A percentile compares a stretch with the other conserved stretches of the same genome.
Conservation (phyloP, 2,113 vertebrate species). For the Macquaria ambigua region DNA sequence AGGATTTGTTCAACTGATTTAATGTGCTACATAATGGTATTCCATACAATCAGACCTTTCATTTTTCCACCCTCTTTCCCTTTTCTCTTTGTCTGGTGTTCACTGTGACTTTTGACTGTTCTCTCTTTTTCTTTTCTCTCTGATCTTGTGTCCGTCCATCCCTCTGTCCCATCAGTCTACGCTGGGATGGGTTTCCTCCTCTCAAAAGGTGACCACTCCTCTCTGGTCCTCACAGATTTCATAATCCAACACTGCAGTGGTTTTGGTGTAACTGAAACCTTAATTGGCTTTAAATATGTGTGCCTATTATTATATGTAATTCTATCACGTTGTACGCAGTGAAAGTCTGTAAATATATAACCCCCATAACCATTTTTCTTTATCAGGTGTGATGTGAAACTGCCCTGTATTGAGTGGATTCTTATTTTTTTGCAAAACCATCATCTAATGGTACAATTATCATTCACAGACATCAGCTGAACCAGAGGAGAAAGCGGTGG, state of each 20-base stretch:
- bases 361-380: not conserved
- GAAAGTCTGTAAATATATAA: not conserved
- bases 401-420: not conserved
- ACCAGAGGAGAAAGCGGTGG: conserved; percentile 44
- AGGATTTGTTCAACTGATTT: conserved; percentile 42
- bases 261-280: not conserved
- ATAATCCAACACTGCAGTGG: not conserved
- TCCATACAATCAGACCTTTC: conserved; percentile 62
- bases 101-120: conserved; percentile 81
- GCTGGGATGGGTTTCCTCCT: conserved; percentile 90
- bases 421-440: conserved; percentile 10
- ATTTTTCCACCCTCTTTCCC: not conserved
- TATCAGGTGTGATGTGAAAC: conserved; percentile 33
- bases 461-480: conserved; percentile 68
- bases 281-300: not conserved
- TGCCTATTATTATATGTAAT: not conserved
- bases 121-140: conserved; percentile 55
- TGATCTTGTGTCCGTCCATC: conserved; percentile 58
- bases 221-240: conserved; percentile 51
- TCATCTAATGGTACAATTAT: conserved; percentile 30
- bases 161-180: conserved; percentile 85
- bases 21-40: conserved; percentile 44
- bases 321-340: not conserved
- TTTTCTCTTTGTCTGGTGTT: conserved; percentile 40
- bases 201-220: conserved; percentile 87